Conservation (phyloP, 2,888 invertebrate genomes). For the Drosophila setosimentum region DNA sequence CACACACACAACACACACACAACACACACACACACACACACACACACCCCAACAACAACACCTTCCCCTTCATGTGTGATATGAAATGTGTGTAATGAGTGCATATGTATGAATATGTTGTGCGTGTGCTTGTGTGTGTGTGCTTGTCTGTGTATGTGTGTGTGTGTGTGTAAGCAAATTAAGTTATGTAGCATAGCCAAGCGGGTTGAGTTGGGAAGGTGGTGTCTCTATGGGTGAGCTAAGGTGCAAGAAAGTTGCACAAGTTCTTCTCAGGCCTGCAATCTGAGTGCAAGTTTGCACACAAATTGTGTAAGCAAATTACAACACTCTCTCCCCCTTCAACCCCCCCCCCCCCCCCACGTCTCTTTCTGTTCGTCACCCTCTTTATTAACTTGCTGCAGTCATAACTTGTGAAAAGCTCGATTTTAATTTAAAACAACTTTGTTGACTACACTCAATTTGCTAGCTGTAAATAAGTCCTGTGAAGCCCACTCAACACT, state of each 20-base stretch:
- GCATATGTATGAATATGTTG: slow-evolving; percentile 14
- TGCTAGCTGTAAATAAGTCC: neutral
- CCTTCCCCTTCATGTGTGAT: slow-evolving; percentile 26
- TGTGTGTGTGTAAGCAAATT: slow-evolving; percentile 51
- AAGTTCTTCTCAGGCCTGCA: slow-evolving; percentile 1
- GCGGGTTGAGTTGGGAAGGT: slow-evolving; percentile 21
- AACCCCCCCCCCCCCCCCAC: too few relatives aligned
- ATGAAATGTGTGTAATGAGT: slow-evolving; percentile 30
- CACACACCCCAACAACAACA: neutral
- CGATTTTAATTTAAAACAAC: slow-evolving; percentile 2
- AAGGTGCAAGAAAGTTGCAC: slow-evolving; percentile 30
- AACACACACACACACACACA: neutral
- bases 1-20: slow-evolving; percentile 7
- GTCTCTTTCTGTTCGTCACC: neutral
- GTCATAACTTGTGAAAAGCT: slow-evolving; percentile 18
- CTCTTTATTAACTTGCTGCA: neutral
- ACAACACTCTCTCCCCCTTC: neutral
- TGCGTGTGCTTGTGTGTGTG: slow-evolving; percentile 5
- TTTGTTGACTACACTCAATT: slow-evolving; percentile 18
- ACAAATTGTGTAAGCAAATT: slow-evolving; percentile 21
- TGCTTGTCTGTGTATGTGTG: neutral
- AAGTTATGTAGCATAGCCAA: slow-evolving; percentile 42
- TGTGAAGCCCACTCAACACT: neutral
- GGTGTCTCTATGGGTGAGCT: neutral
- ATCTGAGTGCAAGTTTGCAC: slow-evolving; percentile 22